These are phyloP conservation scores for human (Homo sapiens) DNA, from an alignment of 2,113 vertebrate genomes.

Conservation along the genomic window DNA sequence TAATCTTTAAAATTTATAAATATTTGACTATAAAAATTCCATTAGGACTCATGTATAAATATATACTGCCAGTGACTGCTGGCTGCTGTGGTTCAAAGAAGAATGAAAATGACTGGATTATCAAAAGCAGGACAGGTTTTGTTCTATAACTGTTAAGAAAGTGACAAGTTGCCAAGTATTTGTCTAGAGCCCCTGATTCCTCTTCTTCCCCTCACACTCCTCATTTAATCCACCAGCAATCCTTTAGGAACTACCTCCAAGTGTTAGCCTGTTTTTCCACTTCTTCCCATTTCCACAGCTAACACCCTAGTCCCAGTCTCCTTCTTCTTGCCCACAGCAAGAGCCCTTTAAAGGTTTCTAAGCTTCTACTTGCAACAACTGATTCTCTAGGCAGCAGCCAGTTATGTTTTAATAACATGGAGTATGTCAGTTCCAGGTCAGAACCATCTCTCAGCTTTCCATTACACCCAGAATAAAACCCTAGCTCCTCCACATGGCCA, in stretches of 20 bases:
- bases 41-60: neutral
- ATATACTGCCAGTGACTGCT: neutral
- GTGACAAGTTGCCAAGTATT: neutral
- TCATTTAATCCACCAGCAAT: neutral
- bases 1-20: neutral
- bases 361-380: neutral
- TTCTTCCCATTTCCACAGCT: neutral
- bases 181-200: neutral
- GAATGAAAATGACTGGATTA: neutral
- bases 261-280: neutral
- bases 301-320: too few species aligned
- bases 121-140: neutral
- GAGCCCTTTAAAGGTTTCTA: neutral
- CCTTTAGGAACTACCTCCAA: neutral
- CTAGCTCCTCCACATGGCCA: neutral
- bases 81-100: neutral
- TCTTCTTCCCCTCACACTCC: neutral
- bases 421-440: neutral
- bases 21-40: neutral
- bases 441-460: neutral
- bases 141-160: neutral
- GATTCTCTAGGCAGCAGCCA: neutral
- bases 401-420: neutral
- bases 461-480: neutral
- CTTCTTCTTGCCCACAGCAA: neutral